A percentile compares a stretch with the other conserved stretches of the same genome.
Evolutionary conservation across 2,888 invertebrate genomes (phyloP).

Genomic region (Coronaproctus castanopsis): DNA sequence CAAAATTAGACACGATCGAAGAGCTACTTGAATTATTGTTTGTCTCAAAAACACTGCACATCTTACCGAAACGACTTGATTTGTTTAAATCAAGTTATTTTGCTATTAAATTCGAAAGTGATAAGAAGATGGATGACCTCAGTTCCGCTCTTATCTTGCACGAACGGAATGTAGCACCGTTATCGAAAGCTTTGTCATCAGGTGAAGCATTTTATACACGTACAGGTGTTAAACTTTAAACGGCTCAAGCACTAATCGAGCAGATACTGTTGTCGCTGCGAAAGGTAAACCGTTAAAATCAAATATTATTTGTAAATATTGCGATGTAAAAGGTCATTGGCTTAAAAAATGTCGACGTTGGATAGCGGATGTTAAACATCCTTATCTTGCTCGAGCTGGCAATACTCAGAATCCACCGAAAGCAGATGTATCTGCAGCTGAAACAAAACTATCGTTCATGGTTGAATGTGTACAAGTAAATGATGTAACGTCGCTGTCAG

Average conservation of each 20-base stretch:
- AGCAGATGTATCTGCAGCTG: background rate
- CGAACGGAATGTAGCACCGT: slow-evolving; percentile 12
- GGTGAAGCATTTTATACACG: background rate
- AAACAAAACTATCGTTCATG: too few species aligned
- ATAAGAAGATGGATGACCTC: slow-evolving; percentile 12
- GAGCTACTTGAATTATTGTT: slow-evolving; percentile 3
- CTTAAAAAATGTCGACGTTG: slow-evolving; percentile 8
- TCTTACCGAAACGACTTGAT: slow-evolving; percentile 12
- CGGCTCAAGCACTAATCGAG: too few species aligned
- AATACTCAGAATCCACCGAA: background rate
- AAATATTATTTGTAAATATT: slow-evolving; percentile 11
- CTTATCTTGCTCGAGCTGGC: slow-evolving; percentile 12
- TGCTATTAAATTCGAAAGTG: slow-evolving; percentile 10
- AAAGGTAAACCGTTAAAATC: too few species aligned
- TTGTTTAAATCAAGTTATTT: slow-evolving; percentile 14
- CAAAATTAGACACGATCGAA: background rate
- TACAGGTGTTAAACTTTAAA: too few species aligned
- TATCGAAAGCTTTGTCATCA: background rate
- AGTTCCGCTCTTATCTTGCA: slow-evolving; percentile 10
- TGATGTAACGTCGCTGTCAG: too few species aligned
- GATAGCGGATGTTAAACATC: slow-evolving; percentile 13
- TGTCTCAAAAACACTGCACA: slow-evolving; percentile 12
- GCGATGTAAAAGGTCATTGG: slow-evolving; percentile 10
- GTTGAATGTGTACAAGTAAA: too few species aligned
- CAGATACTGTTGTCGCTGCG: too few species aligned